phyloP scores from a whole-genome alignment of 2,797 vertebrate genomes.

The Protosalanx chinensis region DNA sequence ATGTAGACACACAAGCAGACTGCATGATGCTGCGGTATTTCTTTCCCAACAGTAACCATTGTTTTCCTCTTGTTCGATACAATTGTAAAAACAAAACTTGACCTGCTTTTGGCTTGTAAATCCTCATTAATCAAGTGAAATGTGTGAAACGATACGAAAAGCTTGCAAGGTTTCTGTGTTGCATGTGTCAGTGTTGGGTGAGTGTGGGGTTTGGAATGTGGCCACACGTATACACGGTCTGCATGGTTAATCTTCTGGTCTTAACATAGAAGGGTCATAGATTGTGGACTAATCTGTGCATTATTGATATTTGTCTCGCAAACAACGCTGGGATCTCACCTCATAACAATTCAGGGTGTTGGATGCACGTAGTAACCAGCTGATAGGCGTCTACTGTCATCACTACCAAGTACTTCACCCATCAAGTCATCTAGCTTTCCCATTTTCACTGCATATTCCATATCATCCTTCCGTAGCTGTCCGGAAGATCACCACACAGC shows the following conservation, averaged over 20 bases:
- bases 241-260: not conserved
- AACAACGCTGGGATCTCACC: not conserved
- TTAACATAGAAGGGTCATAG: not conserved
- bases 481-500: not conserved
- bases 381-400: not conserved
- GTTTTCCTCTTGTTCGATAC: no score
- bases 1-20: no score
- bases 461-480: not conserved
- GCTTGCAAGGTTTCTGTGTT: not conserved
- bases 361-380: not conserved
- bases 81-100: no score
- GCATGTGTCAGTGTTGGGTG: not conserved
- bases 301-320: not conserved
- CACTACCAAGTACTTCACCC: not conserved
- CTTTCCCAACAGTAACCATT: no score
- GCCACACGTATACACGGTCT: not conserved
- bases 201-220: slow-evolving; percentile 9
- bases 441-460: not conserved
- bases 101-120: no score
- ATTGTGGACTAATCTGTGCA: not conserved
- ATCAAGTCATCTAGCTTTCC: not conserved
- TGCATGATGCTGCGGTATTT: no score
- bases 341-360: not conserved
- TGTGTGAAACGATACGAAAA: not conserved
- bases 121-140: no score